Evolutionary conservation across 2,797 vertebrate genomes (phyloP).

Genomic region (Apodemus agrarius): DNA sequence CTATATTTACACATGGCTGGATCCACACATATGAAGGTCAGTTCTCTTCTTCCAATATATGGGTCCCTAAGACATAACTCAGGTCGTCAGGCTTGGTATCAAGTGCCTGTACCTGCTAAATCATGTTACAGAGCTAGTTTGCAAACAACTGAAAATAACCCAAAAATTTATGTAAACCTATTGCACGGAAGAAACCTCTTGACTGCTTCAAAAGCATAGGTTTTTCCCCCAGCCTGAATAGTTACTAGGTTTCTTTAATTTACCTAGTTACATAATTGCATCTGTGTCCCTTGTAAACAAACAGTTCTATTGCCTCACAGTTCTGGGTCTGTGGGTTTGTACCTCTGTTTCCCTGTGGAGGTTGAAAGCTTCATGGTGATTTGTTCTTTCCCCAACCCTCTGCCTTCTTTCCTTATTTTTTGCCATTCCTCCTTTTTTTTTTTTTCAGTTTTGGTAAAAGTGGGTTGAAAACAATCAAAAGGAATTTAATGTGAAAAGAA

Average conservation of each 20-base stretch:
- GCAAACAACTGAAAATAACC: slow-evolving; percentile 48
- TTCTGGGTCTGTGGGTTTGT: slow-evolving; percentile 78
- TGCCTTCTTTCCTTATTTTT: slow-evolving; percentile 75
- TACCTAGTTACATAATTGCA: slow-evolving; percentile 76
- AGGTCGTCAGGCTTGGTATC: not conserved
- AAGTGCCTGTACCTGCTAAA: not conserved
- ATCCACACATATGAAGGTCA: not conserved
- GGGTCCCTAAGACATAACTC: not conserved
- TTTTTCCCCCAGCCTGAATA: not conserved
- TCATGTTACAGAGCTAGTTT: not conserved
- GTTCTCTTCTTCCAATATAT: not conserved
- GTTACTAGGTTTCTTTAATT: slow-evolving; percentile 56
- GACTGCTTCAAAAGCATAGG: slow-evolving; percentile 43
- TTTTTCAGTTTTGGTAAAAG: slow-evolving; percentile 6
- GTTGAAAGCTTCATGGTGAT: slow-evolving; percentile 72
- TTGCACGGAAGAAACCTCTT: slow-evolving; percentile 46
- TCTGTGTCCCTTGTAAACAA: slow-evolving; percentile 79
- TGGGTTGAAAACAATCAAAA: slow-evolving; percentile 66
- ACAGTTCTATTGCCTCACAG: slow-evolving; percentile 68
- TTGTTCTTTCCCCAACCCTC: slow-evolving; percentile 75
- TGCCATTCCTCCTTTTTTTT: not conserved
- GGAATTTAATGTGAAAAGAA: slow-evolving; percentile 72
- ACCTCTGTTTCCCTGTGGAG: slow-evolving; percentile 76
- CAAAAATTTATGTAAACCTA: slow-evolving; percentile 23
- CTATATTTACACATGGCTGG: too few species aligned